Evolutionary conservation across 2,888 invertebrate genomes (phyloP), one percentile per base, ranked within the genome.

Genomic region (Leucania comma): DNA sequence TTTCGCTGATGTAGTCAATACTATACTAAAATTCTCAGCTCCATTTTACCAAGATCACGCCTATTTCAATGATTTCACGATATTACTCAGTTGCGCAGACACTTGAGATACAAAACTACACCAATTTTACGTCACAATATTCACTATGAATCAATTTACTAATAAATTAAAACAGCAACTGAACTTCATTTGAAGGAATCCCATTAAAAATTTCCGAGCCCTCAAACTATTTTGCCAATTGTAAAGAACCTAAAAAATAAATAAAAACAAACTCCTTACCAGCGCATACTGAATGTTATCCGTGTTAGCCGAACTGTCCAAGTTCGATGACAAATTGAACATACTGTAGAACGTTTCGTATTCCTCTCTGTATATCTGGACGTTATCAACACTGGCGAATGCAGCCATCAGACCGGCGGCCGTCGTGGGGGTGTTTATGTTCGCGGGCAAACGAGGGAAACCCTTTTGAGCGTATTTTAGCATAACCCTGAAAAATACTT

Each of bases 311-410:
- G 97, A 97, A 84, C 97, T 97, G 24, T 97, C 96, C 65, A 98
- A 96, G 91, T 99, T 98, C 3, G 98, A 97, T 74, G 98, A 91
- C 14, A 98, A 94, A 70, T 97, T 96, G 90, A 97, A 97, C 88
- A 98, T 97, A 75, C 97, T 96, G 80, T 97, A 97, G 93, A 97
- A 97, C 80, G 96, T 92, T 29, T 80, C 92, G 58, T 86, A 86
- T 83, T 95, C 92, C 29, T 91, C 93, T 46, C 91, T 86, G 87
- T 95, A 94, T 80, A 96, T 90, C 12, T 93, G 85, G 1, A 94
- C 86, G 65, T 91, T 88, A 77, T 94, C 93, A 0, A 92, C 89
- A 12, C 85, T 81, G 14, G 92, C 81, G 75, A 96, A 94, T 1
- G 83, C 80, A 82, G 96, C 96, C 38, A 80, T 48, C 3, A 95